These are phyloP conservation scores for Oedothorax gibbosus DNA, from an alignment of 1,140 invertebrate species.

Conservation along the genomic window DNA sequence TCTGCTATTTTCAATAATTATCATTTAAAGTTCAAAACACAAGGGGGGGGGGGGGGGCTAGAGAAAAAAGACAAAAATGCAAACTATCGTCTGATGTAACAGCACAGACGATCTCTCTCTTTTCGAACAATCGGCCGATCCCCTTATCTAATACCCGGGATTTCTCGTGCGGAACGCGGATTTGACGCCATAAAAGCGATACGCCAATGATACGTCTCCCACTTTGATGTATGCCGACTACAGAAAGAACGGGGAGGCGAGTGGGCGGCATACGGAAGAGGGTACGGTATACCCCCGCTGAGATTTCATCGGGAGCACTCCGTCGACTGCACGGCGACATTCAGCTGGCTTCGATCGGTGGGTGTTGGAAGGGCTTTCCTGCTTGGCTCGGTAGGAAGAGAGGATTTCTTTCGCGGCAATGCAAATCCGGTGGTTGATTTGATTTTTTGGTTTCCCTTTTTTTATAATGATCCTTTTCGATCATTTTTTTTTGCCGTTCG, in stretches of 20 bases:
- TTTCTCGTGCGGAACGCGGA: slow-evolving; percentile 46
- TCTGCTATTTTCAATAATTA: slow-evolving; percentile 17
- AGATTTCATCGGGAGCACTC: background rate
- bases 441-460: too few species aligned
- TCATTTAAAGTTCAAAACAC: background rate
- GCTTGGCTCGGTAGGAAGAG: background rate
- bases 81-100: slow-evolving; percentile 1
- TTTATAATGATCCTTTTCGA: too few species aligned
- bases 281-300: background rate
- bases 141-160: slow-evolving; percentile 31
- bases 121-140: slow-evolving; percentile 6
- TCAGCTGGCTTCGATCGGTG: background rate
- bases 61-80: too few species aligned
- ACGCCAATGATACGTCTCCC: slow-evolving; percentile 20
- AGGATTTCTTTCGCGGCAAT: background rate
- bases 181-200: slow-evolving; percentile 50
- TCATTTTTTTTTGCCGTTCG: too few species aligned
- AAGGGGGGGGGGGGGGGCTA: too few species aligned
- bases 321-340: background rate
- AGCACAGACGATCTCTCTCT: slow-evolving; percentile 3
- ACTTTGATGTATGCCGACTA: slow-evolving; percentile 46
- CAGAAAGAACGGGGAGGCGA: too few species aligned
- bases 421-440: too few species aligned
- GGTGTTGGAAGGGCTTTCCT: background rate
- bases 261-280: background rate